These are phyloP conservation scores for Plebejus melissa DNA, from an alignment of 2,888 invertebrate species.

Conservation along the genomic window DNA sequence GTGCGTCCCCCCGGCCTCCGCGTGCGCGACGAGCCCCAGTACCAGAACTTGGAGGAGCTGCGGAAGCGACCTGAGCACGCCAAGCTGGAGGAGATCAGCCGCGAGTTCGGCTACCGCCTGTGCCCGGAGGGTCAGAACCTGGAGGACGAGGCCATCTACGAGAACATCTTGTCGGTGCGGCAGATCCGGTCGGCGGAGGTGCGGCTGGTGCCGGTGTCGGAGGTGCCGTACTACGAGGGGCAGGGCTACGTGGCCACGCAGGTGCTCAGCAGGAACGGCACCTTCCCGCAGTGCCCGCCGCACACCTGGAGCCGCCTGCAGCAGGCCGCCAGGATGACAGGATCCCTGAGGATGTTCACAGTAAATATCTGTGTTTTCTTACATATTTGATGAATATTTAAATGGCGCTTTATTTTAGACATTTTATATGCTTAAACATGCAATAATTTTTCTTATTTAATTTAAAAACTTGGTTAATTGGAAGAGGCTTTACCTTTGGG, in stretches of 20 bases:
- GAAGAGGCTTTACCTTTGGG: no score
- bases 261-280: constrained; percentile 71
- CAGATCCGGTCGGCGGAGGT: constrained; percentile 74
- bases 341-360: constrained; percentile 63
- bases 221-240: constrained; percentile 72
- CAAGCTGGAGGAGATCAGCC: constrained; percentile 72
- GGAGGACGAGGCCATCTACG: constrained; percentile 75
- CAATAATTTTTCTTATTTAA: not conserved
- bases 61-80: constrained; percentile 74
- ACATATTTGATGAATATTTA: not conserved
- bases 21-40: constrained; percentile 70
- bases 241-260: constrained; percentile 75
- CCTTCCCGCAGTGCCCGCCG: constrained; percentile 75
- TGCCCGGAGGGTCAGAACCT: constrained; percentile 76
- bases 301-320: constrained; percentile 72
- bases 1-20: constrained; percentile 58
- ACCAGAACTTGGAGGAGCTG: constrained; percentile 70
- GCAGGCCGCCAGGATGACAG: constrained; percentile 61
- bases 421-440: not conserved
- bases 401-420: not conserved
- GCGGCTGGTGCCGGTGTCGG: constrained; percentile 73
- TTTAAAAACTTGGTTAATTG: no score
- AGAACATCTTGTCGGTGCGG: constrained; percentile 74
- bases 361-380: constrained; percentile 52
- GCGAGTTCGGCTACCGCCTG: constrained; percentile 73